These are phyloP conservation scores for Holothuria scabra DNA, from an alignment of 53 echinoderm and acorn worm species.

Conservation along the genomic window DNA sequence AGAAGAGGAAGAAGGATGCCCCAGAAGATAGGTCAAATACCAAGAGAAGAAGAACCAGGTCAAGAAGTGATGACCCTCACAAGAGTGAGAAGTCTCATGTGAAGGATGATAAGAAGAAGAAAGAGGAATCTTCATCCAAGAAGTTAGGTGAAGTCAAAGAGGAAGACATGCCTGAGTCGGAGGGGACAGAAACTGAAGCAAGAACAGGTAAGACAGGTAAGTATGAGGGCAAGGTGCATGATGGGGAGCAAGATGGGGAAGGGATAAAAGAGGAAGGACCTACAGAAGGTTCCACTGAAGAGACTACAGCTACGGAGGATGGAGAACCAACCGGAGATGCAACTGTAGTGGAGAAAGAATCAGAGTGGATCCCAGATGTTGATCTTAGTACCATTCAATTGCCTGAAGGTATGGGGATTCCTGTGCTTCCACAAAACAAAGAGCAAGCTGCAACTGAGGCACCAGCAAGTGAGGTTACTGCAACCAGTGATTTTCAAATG, in stretches of 20 bases:
- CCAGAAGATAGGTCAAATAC: neutral
- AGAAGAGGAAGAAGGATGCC: constrained; percentile 11
- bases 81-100: constrained; percentile 31
- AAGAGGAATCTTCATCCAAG: constrained; percentile 3
- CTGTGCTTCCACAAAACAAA: neutral
- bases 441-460: neutral
- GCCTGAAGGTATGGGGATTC: constrained; percentile 15
- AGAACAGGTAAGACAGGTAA: constrained; percentile 66
- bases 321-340: neutral
- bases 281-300: neutral
- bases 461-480: no score
- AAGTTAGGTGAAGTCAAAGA: constrained; percentile 23
- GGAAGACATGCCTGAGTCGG: neutral
- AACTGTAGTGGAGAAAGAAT: constrained; percentile 4
- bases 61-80: constrained; percentile 21
- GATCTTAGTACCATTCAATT: constrained; percentile 30
- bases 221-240: constrained; percentile 68
- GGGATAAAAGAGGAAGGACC: constrained; percentile 11
- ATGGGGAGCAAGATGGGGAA: constrained; percentile 26
- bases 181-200: neutral
- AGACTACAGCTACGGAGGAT: neutral
- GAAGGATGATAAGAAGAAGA: constrained; percentile 19
- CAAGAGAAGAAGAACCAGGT: constrained; percentile 24
- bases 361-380: constrained; percentile 26
- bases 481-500: constrained; percentile 9